These are phyloP conservation scores for Eupithecia subfuscata DNA, from an alignment of 2,888 invertebrate species.

Conservation along the genomic window DNA sequence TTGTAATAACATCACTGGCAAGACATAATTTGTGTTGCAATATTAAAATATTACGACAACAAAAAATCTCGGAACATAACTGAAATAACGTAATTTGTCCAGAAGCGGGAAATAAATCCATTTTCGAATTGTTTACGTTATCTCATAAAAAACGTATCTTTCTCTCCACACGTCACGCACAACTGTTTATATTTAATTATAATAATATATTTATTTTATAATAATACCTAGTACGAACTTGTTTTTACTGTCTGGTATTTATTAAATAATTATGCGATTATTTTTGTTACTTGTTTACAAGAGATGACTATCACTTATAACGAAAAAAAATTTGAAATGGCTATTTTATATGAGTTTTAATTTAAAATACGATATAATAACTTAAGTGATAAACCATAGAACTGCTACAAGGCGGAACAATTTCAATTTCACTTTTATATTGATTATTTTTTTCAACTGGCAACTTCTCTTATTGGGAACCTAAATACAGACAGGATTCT, in stretches of 20 bases:
- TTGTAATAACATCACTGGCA: neutral
- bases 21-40: neutral
- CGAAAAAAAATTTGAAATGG: neutral
- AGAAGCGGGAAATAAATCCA: neutral
- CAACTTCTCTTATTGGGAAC: neutral
- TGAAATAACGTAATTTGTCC: neutral
- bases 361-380: neutral
- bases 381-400: neutral
- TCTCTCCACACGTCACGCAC: slow-evolving; percentile 67
- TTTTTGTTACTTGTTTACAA: neutral
- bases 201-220: slow-evolving; percentile 47
- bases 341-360: neutral
- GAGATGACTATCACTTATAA: neutral
- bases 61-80: neutral
- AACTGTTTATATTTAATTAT: slow-evolving; percentile 58
- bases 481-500: neutral
- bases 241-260: slow-evolving; percentile 17
- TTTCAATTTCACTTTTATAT: neutral
- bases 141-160: slow-evolving; percentile 38
- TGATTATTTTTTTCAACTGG: neutral
- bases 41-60: neutral
- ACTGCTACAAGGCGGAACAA: neutral
- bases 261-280: neutral
- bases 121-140: neutral
- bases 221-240: slow-evolving; percentile 22